These are phyloP conservation scores for Pelobates fuscus DNA, from an alignment of 2,113 vertebrate genomes.

Conservation along the genomic window DNA sequence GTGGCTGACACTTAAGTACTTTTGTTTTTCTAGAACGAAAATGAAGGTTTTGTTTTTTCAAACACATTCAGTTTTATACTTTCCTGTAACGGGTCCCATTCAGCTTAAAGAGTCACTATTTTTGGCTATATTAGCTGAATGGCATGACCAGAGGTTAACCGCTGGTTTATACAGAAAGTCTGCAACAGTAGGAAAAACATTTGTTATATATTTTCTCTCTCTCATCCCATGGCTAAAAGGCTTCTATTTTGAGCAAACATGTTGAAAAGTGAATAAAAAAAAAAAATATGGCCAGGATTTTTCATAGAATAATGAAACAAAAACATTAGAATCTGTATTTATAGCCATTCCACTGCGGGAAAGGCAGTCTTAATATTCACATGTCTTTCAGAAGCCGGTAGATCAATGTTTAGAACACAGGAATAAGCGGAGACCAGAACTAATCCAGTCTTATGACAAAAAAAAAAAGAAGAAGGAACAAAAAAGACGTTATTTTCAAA, in stretches of 20 bases:
- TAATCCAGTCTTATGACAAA: too few species aligned
- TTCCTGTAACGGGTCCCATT: slow-evolving; percentile 24
- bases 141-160: slow-evolving; percentile 38
- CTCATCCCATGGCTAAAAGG: slow-evolving; percentile 25
- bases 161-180: slow-evolving; percentile 26
- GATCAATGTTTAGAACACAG: neutral
- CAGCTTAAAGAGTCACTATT: slow-evolving; percentile 26
- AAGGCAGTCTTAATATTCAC: neutral
- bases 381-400: neutral
- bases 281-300: slow-evolving; percentile 9
- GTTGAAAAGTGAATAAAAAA: slow-evolving; percentile 21
- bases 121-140: slow-evolving; percentile 30
- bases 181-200: slow-evolving; percentile 44
- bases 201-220: slow-evolving; percentile 30
- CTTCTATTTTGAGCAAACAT: slow-evolving; percentile 44
- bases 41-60: neutral
- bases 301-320: slow-evolving; percentile 35
- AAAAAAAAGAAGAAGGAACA: too few species aligned
- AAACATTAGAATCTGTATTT: slow-evolving; percentile 5
- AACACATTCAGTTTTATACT: slow-evolving; percentile 17
- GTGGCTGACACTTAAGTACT: slow-evolving; percentile 16
- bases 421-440: neutral
- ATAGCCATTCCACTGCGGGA: neutral
- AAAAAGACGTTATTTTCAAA: too few species aligned
- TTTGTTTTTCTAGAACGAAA: slow-evolving; percentile 10